Evolutionary conservation across 2,888 invertebrate genomes (phyloP), one percentile per base, ranked within the genome.

Genomic region (Conistra vaccinii): DNA sequence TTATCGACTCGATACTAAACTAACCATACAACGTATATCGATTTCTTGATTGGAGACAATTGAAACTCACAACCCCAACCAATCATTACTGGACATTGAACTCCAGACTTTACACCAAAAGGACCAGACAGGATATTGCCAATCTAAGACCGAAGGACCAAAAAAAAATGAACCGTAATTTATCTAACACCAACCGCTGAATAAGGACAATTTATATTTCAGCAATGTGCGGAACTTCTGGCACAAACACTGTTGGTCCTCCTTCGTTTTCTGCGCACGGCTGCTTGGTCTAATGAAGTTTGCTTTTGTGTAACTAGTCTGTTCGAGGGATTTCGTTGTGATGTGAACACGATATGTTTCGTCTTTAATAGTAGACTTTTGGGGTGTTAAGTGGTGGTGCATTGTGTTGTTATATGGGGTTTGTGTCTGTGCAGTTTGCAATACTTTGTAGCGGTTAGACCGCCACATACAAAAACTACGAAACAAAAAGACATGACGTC

Each of bases 231-330:
- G 48, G 74, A 71, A 77, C 71, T 76, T 60, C 48, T 78, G 75
- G 66, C 69, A 57, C 71, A 79, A 70, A 74, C 74, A 72, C 61
- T 65, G 71, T 70, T n/a, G 62, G 73, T 67, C 23, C 63, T 78
- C 66, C 57, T 80, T 87, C 76, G 77, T 80, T 87, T 84, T 82
- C 85, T 62, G 80, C 78, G 74, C 87, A 87, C 87, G 78, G 77
- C 69, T 81, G 80, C 68, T 61, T 80, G 75, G 58, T 69, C 81
- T 88, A 88, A 87, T 87, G 84, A 88, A 88, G 87, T 87, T 88
- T 87, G 69, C 84, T 76, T 78, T 85, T 69, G 68, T 69, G 74
- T 67, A 78, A 82, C 82, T 74, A 79, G 74, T 55, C 81, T 70
- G 73, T 69, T 76, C 74, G 55, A 63, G 76, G 81, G 78, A 81